phyloP scores from a whole-genome alignment of 53 echinoderm and acorn worm species.

The Glandiceps talaboti region DNA sequence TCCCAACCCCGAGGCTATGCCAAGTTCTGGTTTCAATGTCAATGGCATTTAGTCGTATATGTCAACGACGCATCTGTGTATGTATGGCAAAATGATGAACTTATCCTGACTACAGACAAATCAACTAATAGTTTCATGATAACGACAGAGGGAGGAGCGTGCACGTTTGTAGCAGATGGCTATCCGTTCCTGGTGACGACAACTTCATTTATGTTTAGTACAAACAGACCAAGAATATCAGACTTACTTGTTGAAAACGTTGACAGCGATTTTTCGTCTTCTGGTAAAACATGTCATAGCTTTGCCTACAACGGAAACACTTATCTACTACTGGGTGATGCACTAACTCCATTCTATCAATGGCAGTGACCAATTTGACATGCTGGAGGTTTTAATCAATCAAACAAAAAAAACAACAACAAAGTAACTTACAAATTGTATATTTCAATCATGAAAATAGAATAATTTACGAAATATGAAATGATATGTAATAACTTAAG shows the following conservation, averaged over 20 bases:
- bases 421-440: no score
- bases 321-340: not conserved
- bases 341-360: not conserved
- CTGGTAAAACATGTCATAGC: not conserved
- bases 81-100: not conserved
- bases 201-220: not conserved
- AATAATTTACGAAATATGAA: no score
- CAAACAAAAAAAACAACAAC: no score
- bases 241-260: not conserved
- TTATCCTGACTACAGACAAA: not conserved
- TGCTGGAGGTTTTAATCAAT: not conserved
- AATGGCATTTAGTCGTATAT: not conserved
- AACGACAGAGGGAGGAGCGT: not conserved
- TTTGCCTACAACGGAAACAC: not conserved
- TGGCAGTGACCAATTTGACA: not conserved
- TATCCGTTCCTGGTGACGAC: not conserved
- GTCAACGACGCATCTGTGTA: not conserved
- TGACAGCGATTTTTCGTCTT: not conserved
- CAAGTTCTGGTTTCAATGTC: not conserved
- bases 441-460: no score
- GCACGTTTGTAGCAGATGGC: not conserved
- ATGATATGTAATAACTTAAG: no score
- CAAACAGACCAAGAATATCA: not conserved
- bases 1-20: not conserved
- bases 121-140: no score